A percentile compares a stretch with the other conserved stretches of the same genome.
Evolutionary conservation across 2,113 vertebrate species (phyloP).

Genomic region (Aspiorhynchus laticeps): DNA sequence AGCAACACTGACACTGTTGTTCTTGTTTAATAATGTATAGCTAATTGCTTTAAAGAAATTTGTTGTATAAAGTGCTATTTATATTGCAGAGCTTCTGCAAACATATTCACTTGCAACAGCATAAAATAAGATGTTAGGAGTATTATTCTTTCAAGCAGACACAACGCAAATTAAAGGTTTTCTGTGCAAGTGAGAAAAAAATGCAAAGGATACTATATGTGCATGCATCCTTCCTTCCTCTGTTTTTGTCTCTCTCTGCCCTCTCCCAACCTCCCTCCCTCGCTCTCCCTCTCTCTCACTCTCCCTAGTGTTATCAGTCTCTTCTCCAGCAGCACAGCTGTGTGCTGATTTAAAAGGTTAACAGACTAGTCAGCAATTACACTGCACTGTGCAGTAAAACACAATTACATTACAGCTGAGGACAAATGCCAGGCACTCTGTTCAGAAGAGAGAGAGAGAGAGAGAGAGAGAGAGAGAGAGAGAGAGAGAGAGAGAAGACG

Average conservation of each 20-base stretch:
- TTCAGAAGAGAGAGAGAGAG: constrained; percentile 61
- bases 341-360: constrained; percentile 80
- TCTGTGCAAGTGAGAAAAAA: not conserved
- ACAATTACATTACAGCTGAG: constrained; percentile 72
- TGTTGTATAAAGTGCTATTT: not conserved
- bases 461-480: constrained; percentile 46
- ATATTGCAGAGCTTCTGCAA: not conserved
- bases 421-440: constrained; percentile 71
- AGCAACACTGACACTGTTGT: not conserved
- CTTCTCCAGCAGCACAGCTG: constrained; percentile 69
- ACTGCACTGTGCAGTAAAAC: constrained; percentile 72
- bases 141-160: not conserved
- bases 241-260: not conserved
- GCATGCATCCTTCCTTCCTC: not conserved
- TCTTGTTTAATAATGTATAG: not conserved
- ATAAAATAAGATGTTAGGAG: not conserved
- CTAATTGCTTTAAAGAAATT: not conserved
- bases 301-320: constrained; percentile 65
- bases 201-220: not conserved
- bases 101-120: not conserved
- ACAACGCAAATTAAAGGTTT: not conserved
- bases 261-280: not conserved
- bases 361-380: constrained; percentile 82
- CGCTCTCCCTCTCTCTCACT: not conserved
- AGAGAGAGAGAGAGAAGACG: constrained; percentile 43